Conservation (phyloP, 2,797 vertebrate species). For the Craterocephalus amniculus region DNA sequence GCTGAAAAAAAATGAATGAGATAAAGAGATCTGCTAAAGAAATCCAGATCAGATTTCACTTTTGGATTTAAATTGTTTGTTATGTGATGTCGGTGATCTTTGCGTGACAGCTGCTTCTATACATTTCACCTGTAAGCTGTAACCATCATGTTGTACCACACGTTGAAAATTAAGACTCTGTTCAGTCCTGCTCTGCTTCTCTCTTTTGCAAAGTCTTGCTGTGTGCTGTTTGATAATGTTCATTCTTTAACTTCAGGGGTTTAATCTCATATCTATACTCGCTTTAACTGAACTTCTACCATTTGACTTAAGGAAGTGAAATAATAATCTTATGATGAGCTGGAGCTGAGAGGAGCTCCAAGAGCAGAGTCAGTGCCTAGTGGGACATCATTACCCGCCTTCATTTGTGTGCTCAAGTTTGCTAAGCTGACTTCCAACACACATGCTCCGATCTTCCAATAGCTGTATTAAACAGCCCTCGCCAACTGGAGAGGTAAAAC, state of each 20-base stretch:
- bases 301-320: neutral
- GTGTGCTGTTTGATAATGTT: neutral
- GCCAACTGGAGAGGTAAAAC: slow-evolving; percentile 22
- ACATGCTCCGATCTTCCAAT: slow-evolving; percentile 40
- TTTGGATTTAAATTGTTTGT: neutral
- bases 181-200: neutral
- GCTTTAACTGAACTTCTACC: neutral
- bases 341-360: slow-evolving; percentile 35
- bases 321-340: slow-evolving; percentile 12
- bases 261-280: neutral
- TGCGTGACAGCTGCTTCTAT: neutral
- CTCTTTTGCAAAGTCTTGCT: neutral
- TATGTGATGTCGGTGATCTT: neutral
- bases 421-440: slow-evolving; percentile 22
- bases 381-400: slow-evolving; percentile 54
- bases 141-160: neutral
- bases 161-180: neutral
- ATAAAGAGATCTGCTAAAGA: neutral
- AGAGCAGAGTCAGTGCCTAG: slow-evolving; percentile 23
- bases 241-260: slow-evolving; percentile 1
- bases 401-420: slow-evolving; percentile 28
- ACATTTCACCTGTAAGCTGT: neutral
- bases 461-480: slow-evolving; percentile 23
- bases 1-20: neutral
- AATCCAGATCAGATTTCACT: neutral